Evolutionary conservation across 2,797 vertebrate species (phyloP), one percentile per base, ranked within the genome.

Genomic region (Phyllotis vaccarum): DNA sequence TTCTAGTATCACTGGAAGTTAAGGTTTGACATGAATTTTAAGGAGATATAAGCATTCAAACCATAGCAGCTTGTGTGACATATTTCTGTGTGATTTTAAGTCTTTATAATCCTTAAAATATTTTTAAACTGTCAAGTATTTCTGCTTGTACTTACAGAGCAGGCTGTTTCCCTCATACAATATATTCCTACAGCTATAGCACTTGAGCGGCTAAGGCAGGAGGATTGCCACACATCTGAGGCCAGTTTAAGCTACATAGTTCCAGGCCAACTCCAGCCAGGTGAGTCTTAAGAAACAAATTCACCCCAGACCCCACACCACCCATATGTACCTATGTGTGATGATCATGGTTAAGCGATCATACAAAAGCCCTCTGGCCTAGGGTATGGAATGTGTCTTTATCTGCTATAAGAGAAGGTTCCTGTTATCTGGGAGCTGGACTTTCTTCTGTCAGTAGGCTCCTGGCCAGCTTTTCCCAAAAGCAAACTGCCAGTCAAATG

Each of bases 401-500:
- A 81, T 79, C 46, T 96, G 21, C 54, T 52, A 27, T 66, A 43
- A 64, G 89, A 87, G 66, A 88, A 92, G 62, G 0, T 75, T 24
- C 64, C 46, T 83, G 64, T 37, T 46, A 60, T 37, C 21, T 21
- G 46, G 16, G 27, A 62, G 29, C 40, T 74, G 49, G 46, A 12
- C 43, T 49, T 17, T 87, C n/a, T 17, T 87, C n/a, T 72, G 13
- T 46, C 49, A 54, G 6, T 58, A 22, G 62, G 46, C 56, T 54
- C 54, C 60, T 70, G 70, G 86, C 34, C 46, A 94, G 22, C 46
- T 92, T 66, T 70, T 91, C 40, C 88, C 83, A 1, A 90, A 90
- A 93, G 60, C 56, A 93, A 93, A 87, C 75, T 95, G 60, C 68
- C 86, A 49, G n/a, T 91, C 87, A 86, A 66, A 79, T 54, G 66